Evolutionary conservation across 2,888 invertebrate genomes (phyloP).

Genomic region (Scaptomyza reducta): DNA sequence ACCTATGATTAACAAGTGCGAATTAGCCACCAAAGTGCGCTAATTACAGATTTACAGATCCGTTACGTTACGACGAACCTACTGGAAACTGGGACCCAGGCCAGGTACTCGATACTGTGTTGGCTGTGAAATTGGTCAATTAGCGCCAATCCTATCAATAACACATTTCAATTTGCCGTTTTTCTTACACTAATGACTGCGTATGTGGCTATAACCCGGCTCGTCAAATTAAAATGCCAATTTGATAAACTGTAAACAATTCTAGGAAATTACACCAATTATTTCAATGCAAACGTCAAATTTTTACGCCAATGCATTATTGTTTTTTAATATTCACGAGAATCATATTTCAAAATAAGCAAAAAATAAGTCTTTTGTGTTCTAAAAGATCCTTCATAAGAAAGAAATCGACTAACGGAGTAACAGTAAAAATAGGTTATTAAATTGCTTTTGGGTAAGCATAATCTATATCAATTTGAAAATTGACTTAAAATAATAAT

Average conservation of each 20-base stretch:
- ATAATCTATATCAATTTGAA: no score
- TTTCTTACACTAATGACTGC: slow-evolving; percentile 35
- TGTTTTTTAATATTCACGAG: neutral
- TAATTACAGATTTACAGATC: slow-evolving; percentile 37
- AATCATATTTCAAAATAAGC: neutral
- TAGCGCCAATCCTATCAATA: slow-evolving; percentile 57
- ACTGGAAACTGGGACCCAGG: neutral
- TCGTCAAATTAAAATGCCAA: slow-evolving; percentile 29
- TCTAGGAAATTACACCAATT: slow-evolving; percentile 50
- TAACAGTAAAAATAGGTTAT: no score
- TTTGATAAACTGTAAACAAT: slow-evolving; percentile 35
- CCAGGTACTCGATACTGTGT: slow-evolving; percentile 2
- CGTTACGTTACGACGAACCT: slow-evolving; percentile 15
- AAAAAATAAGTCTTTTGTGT: neutral
- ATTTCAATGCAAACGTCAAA: slow-evolving; percentile 21
- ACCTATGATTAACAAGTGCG: slow-evolving; percentile 48
- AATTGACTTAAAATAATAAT: no score
- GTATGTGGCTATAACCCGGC: slow-evolving; percentile 8
- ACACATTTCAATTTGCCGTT: slow-evolving; percentile 37
- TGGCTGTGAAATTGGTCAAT: slow-evolving; percentile 33
- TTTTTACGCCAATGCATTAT: neutral
- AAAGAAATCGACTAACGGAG: no score
- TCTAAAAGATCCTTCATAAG: no score
- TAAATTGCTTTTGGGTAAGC: no score
- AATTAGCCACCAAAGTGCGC: slow-evolving; percentile 46